Conservation (phyloP, 2,797 vertebrate genomes). For the Spinus pinus region DNA sequence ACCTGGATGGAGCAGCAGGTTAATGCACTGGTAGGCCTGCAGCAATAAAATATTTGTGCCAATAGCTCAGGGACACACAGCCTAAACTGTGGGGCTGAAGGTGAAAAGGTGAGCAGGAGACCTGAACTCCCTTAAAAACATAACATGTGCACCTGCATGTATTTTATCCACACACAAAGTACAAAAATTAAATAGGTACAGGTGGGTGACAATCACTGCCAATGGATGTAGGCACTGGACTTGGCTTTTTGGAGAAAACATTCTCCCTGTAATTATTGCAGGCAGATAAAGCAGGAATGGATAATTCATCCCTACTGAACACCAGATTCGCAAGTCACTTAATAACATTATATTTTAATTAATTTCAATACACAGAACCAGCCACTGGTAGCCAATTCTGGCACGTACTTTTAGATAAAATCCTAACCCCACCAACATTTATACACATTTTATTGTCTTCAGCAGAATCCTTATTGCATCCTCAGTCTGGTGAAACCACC, state of each 20-base stretch:
- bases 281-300: neutral
- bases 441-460: neutral
- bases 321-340: neutral
- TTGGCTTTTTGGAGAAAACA: neutral
- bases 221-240: neutral
- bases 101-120: neutral
- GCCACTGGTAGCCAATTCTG: neutral
- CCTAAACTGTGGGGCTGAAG: neutral
- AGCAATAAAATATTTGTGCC: neutral
- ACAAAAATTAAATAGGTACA: neutral
- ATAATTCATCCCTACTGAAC: neutral
- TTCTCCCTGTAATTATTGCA: neutral
- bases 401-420: neutral
- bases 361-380: neutral
- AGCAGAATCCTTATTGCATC: neutral
- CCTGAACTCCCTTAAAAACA: neutral
- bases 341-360: neutral
- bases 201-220: neutral
- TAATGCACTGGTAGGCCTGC: neutral
- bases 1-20: fast-evolving
- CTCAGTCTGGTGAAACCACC: neutral
- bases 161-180: neutral
- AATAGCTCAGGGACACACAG: neutral
- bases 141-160: neutral
- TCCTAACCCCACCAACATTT: neutral